Conservation (phyloP, 2,797 vertebrate genomes). For the Scarus forsteni region DNA sequence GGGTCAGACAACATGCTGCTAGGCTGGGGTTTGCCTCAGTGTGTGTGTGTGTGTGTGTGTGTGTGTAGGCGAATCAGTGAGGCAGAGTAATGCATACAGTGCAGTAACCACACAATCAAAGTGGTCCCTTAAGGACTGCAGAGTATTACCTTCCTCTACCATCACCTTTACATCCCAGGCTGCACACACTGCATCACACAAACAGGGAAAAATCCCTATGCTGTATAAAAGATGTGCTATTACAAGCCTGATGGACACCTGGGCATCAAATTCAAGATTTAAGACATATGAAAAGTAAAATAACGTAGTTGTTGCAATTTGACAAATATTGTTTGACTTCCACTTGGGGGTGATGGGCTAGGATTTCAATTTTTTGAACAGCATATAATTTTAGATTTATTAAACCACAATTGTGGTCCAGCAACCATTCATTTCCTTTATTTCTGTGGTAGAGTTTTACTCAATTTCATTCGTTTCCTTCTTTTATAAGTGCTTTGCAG, state of each 20-base stretch:
- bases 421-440: no score
- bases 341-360: no score
- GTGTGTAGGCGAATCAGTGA: slow-evolving; percentile 22
- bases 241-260: slow-evolving; percentile 6
- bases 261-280: no score
- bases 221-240: slow-evolving; percentile 31
- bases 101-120: slow-evolving; percentile 41
- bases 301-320: no score
- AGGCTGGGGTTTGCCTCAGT: slow-evolving; percentile 33
- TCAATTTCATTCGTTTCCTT: no score
- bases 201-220: slow-evolving; percentile 16
- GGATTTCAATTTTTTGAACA: no score
- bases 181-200: slow-evolving; percentile 1
- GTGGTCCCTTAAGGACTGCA: slow-evolving; percentile 27
- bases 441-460: no score
- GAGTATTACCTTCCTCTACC: slow-evolving; percentile 29
- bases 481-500: no score
- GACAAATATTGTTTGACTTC: no score
- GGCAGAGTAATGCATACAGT: slow-evolving; percentile 28
- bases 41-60: slow-evolving; percentile 20
- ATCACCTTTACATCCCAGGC: slow-evolving; percentile 14
- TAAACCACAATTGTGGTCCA: no score
- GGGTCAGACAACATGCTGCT: slow-evolving; percentile 50
- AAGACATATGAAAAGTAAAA: no score
- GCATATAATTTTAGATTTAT: no score